Percentiles rank a stretch among this genome's conserved stretches.
phyloP scores from a whole-genome alignment of 2,113 vertebrate species.

The Laticauda laticaudata region DNA sequence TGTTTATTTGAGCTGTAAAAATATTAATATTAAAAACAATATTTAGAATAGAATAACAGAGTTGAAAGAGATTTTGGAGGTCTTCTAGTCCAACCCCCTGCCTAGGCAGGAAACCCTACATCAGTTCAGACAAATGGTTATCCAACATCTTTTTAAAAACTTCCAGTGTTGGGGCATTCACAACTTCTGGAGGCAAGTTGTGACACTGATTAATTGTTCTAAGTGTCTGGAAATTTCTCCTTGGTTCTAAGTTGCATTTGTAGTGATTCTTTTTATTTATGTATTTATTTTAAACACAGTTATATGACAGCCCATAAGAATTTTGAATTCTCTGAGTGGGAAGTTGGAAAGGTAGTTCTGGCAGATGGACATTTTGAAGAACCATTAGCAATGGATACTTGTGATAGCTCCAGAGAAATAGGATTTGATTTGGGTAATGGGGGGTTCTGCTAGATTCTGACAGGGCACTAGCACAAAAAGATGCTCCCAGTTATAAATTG shows the following conservation, averaged over 20 bases:
- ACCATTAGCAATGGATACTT: neutral
- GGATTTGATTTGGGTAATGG: neutral
- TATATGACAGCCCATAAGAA: neutral
- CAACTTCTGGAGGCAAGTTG: no score
- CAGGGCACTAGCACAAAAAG: neutral
- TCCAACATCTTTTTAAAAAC: no score
- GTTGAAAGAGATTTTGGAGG: no score
- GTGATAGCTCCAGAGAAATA: neutral
- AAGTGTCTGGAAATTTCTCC: no score
- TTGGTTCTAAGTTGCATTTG: no score
- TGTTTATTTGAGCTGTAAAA: neutral
- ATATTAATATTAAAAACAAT: neutral
- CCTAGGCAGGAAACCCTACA: no score
- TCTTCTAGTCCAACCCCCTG: no score
- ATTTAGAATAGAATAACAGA: no score
- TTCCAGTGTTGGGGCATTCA: no score
- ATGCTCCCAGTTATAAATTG: neutral
- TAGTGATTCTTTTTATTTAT: neutral
- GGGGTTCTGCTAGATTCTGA: neutral
- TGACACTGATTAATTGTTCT: no score
- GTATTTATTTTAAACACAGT: neutral
- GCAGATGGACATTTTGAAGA: neutral
- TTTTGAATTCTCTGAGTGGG: neutral
- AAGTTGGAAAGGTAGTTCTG: neutral
- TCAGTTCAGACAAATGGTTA: no score